phyloP scores from a whole-genome alignment of 2,888 invertebrate genomes.

The Papilio gigon region DNA sequence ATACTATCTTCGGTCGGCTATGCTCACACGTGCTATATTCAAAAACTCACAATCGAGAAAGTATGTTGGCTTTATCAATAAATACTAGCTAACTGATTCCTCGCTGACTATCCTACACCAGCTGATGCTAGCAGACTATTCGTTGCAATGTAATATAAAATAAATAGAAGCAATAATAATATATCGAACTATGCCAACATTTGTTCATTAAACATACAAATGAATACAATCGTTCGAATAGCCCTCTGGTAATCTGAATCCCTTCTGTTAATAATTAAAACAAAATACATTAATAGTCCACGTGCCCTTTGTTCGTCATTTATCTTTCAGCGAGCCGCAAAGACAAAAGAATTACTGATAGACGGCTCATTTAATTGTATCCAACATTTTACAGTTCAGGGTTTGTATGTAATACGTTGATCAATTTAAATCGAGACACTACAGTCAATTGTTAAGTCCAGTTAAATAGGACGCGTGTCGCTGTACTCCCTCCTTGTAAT shows the following conservation, averaged over 20 bases:
- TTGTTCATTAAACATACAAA: constrained; percentile 1
- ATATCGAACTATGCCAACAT: background rate
- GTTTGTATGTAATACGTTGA: constrained; percentile 7
- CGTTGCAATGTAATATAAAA: no score
- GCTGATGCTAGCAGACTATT: no score
- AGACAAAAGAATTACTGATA: constrained; percentile 11
- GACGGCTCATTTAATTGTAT: constrained; percentile 3
- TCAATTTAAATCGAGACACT: background rate
- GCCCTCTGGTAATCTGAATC: background rate
- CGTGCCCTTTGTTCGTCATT: constrained; percentile 6
- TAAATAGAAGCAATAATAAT: no score
- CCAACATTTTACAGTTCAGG: background rate
- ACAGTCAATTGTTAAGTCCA: background rate
- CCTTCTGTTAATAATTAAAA: constrained; percentile 12
- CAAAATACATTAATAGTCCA: background rate
- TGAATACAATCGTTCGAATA: background rate
- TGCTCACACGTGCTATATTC: background rate
- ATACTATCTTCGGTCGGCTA: constrained; percentile 8
- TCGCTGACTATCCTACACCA: background rate
- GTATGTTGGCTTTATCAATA: background rate
- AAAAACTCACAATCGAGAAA: background rate
- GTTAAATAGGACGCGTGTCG: background rate
- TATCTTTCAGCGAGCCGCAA: background rate
- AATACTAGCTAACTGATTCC: background rate
- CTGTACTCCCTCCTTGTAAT: background rate